Percentiles rank a stretch among this genome's conserved stretches.
phyloP scores from a whole-genome alignment of 2,888 invertebrate species.

The Scaptomyza tumidula region DNA sequence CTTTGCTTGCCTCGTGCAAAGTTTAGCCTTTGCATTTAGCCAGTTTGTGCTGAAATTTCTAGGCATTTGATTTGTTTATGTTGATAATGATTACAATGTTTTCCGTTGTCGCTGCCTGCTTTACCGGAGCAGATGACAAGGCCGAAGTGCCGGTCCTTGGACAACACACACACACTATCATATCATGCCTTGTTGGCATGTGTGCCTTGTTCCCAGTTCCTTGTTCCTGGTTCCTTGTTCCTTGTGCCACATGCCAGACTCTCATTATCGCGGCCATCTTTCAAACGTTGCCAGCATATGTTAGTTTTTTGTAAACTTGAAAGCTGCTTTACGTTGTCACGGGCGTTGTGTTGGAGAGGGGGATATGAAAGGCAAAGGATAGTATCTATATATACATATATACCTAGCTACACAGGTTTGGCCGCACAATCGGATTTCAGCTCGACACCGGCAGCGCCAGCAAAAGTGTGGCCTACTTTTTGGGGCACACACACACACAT shows the following conservation, averaged over 20 bases:
- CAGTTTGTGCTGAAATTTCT: constrained; percentile 28
- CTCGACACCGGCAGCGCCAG: constrained; percentile 47
- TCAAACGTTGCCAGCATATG: constrained; percentile 78
- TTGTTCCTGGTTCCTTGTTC: neutral
- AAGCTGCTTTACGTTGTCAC: constrained; percentile 69
- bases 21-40: constrained; percentile 24
- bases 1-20: neutral
- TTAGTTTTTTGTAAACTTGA: constrained; percentile 78
- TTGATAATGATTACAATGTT: constrained; percentile 78
- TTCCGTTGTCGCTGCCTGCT: constrained; percentile 32
- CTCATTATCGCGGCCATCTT: constrained; percentile 76
- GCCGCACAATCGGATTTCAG: constrained; percentile 41
- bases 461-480: constrained; percentile 76
- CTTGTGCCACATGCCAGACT: constrained; percentile 14
- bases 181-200: no score
- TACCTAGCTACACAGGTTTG: constrained; percentile 1
- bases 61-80: constrained; percentile 74
- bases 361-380: constrained; percentile 13
- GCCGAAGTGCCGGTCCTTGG: constrained; percentile 12
- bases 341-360: constrained; percentile 3
- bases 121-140: constrained; percentile 3
- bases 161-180: constrained; percentile 18
- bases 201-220: constrained; percentile 1
- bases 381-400: constrained; percentile 10
- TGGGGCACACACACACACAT: constrained; percentile 23